Conservation (phyloP, 2,797 vertebrate genomes). For the Sebastes minor region DNA sequence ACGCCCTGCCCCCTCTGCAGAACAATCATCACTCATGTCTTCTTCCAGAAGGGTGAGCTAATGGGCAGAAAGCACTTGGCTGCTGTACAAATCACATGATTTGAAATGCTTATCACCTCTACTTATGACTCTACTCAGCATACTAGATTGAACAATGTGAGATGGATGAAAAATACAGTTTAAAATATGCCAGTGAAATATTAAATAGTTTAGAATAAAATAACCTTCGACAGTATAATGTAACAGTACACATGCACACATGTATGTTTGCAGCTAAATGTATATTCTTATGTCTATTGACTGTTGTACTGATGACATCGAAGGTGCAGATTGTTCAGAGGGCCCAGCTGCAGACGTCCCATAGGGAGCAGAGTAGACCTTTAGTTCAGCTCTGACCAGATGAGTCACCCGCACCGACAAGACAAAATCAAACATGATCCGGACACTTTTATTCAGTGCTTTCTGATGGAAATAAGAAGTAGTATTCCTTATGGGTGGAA, state of each 20-base stretch:
- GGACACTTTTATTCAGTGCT: constrained; percentile 26
- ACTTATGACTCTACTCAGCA: not conserved
- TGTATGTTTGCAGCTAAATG: not conserved
- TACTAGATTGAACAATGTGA: not conserved
- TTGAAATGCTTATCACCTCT: not conserved
- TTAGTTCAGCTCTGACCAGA: constrained; percentile 67
- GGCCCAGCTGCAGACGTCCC: constrained; percentile 70
- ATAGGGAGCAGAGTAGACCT: constrained; percentile 60
- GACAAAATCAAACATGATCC: constrained; percentile 44
- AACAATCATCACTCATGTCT: constrained; percentile 90
- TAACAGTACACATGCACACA: not conserved
- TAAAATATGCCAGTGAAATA: not conserved
- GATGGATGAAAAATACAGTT: not conserved
- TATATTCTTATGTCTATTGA: constrained; percentile 24
- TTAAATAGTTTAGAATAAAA: not conserved
- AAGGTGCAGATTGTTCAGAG: constrained; percentile 47
- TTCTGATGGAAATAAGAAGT: constrained; percentile 13
- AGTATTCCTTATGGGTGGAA: not conserved
- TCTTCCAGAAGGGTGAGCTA: constrained; percentile 92
- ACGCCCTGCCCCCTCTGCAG: constrained; percentile 95
- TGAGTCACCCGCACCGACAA: constrained; percentile 61
- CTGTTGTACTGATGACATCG: constrained; percentile 34
- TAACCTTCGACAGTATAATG: not conserved
- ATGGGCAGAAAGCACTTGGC: not conserved
- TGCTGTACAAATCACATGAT: constrained; percentile 4